Evolutionary conservation across 2,888 invertebrate genomes (phyloP), one percentile per base, ranked within the genome.

Genomic region (Carabus problematicus): DNA sequence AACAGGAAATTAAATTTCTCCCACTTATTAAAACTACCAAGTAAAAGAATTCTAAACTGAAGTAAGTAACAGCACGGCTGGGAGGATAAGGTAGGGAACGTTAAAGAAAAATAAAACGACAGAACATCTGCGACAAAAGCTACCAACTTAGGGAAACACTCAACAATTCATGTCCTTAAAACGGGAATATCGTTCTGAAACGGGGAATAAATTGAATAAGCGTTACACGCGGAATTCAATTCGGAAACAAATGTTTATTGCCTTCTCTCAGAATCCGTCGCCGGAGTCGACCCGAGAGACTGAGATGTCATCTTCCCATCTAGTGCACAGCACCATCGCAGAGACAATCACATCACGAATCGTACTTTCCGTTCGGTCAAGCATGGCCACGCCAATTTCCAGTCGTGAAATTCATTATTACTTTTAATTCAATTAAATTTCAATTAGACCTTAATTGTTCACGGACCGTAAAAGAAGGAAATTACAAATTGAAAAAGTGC

Each of bases 361-460:
- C 63, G 54, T 41, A 42, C 54, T 63, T 63, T 63, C 63, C 63
- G 63, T 63, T 42, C 54, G 63, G 63, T 63, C 63, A 63, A 63
- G 63, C 63, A 63, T 54, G 11, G 16, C 39, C 47, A 62, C 49
- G 41, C 16, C 52, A 52, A 16, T 9, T 12, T 18, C 12, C 52
- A 11, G 18, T 6, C 29, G 56, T 29, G 49, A 62, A 63, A 63
- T 63, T 72, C 72, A 73, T 75, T 75, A 74, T 72, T 73, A 72
- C 64, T 72, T 72, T 72, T 78, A 78, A 80, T 80, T 77, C 74
- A 79, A 79, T 79, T 77, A 77, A 77, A 78, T 76, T 75, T 75
- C 77, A 78, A 79, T 80, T 78, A 78, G 76, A 54, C 16, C 54
- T 16, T 54, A 63, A 54, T 63, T 54, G 54, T 40, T 49, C 62